These are phyloP conservation scores for Bimastos eiseni DNA, from an alignment of 2,888 invertebrate species.

Conservation along the genomic window DNA sequence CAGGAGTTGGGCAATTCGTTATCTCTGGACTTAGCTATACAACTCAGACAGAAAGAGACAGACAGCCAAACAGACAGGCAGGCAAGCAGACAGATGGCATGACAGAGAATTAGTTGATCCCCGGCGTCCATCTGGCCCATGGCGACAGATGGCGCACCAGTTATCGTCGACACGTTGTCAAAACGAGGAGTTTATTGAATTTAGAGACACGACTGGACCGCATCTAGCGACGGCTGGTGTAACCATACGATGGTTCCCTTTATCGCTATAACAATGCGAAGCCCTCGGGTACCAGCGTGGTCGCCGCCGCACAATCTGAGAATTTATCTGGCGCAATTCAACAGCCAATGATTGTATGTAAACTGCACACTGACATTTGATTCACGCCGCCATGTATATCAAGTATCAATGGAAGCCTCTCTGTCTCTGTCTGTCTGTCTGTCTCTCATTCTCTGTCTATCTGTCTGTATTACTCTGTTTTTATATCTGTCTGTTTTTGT, in stretches of 20 bases:
- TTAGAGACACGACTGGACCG: background rate
- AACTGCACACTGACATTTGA: too few relatives aligned
- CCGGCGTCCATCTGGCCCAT: background rate
- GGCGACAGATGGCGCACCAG: background rate
- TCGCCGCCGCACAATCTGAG: background rate
- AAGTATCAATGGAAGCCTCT: too few relatives aligned
- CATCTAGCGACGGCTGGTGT: background rate
- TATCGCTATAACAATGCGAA: slow-evolving; percentile 13
- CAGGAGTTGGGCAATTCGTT: background rate
- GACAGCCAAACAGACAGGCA: background rate
- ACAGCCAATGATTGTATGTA: too few relatives aligned
- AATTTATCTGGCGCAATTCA: background rate
- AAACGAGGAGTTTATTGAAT: slow-evolving; percentile 6
- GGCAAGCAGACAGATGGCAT: background rate
- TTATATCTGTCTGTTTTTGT: too few relatives aligned
- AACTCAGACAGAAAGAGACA: background rate
- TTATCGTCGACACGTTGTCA: slow-evolving; percentile 6
- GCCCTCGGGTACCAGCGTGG: background rate
- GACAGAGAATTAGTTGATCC: background rate
- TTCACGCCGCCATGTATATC: too few relatives aligned
- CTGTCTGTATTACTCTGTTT: too few relatives aligned
- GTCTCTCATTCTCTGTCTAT: too few relatives aligned
- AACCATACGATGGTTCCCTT: slow-evolving; percentile 5
- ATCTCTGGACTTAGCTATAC: too few relatives aligned
- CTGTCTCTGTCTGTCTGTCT: too few relatives aligned